These are phyloP conservation scores for Dysidea cf. avara DNA, from an alignment of 37 sponge, comb jelly and placozoan genomes.

Conservation along the genomic window DNA sequence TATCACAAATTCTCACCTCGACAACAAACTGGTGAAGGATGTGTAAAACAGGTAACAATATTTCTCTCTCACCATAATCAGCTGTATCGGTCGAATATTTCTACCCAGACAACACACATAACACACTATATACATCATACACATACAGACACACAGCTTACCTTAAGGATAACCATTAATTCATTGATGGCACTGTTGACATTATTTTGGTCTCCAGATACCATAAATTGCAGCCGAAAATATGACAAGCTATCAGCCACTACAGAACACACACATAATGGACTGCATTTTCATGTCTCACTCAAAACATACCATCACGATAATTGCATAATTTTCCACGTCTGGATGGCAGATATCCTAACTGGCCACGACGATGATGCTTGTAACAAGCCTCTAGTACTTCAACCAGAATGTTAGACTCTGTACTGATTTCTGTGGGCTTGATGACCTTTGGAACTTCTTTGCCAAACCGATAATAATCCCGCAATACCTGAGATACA, in stretches of 20 bases:
- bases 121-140: slow-evolving; percentile 18
- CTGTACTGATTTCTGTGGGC: too few species aligned
- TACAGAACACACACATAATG: neutral
- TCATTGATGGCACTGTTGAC: slow-evolving; percentile 25
- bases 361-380: slow-evolving; percentile 49
- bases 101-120: slow-evolving; percentile 13
- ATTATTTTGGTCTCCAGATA: slow-evolving; percentile 20
- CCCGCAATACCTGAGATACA: too few species aligned
- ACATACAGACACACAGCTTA: neutral
- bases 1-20: slow-evolving; percentile 69
- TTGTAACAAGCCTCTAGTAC: slow-evolving; percentile 57
- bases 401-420: slow-evolving; percentile 2
- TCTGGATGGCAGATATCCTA: slow-evolving; percentile 37
- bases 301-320: slow-evolving; percentile 46
- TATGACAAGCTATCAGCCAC: slow-evolving; percentile 57
- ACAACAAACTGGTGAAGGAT: slow-evolving; percentile 62
- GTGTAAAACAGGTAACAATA: slow-evolving; percentile 70
- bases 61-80: slow-evolving; percentile 70
- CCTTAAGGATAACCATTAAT: slow-evolving; percentile 25
- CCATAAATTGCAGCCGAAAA: slow-evolving; percentile 33
- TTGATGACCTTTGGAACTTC: too few species aligned
- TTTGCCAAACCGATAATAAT: too few species aligned
- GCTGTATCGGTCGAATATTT: slow-evolving; percentile 13
- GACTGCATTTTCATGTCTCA: neutral
- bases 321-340: slow-evolving; percentile 46